phyloP scores from a whole-genome alignment of 2,113 vertebrate species.

The Pampusana beccarii region DNA sequence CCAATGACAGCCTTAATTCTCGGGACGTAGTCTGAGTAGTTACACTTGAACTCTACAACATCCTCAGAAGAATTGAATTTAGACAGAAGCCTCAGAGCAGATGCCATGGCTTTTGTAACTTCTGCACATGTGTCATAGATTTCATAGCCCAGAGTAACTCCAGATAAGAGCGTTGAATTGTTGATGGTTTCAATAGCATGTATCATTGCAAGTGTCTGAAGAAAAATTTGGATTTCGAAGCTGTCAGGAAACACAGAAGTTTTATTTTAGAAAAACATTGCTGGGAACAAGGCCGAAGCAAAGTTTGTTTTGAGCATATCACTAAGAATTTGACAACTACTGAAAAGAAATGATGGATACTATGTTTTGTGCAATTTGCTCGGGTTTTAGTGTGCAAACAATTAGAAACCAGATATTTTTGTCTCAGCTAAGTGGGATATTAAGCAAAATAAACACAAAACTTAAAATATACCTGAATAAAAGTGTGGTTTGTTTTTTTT shows the following conservation, averaged over 20 bases:
- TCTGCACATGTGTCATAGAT: slow-evolving; percentile 87
- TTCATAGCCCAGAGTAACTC: slow-evolving; percentile 84
- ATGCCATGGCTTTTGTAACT: slow-evolving; percentile 81
- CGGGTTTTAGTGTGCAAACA: neutral
- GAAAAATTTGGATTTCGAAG: slow-evolving; percentile 74
- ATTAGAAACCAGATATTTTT: neutral
- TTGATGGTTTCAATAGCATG: slow-evolving; percentile 84
- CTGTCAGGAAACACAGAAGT: slow-evolving; percentile 65
- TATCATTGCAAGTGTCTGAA: slow-evolving; percentile 82
- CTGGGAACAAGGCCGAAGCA: neutral
- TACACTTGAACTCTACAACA: slow-evolving; percentile 53
- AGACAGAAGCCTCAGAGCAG: slow-evolving; percentile 74
- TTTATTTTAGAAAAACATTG: neutral
- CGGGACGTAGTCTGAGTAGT: slow-evolving; percentile 64
- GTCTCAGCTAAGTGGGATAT: neutral
- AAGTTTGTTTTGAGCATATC: neutral
- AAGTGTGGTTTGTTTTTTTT: neutral
- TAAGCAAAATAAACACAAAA: neutral
- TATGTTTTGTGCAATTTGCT: neutral
- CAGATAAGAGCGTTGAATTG: slow-evolving; percentile 76
- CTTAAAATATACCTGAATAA: neutral
- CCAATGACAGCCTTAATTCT: slow-evolving; percentile 81
- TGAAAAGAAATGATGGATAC: neutral
- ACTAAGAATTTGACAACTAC: neutral
- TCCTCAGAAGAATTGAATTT: slow-evolving; percentile 61